Base-by-base conservation (phyloP, 2,888 invertebrate species). In the Phaedon cochleariae region DNA sequence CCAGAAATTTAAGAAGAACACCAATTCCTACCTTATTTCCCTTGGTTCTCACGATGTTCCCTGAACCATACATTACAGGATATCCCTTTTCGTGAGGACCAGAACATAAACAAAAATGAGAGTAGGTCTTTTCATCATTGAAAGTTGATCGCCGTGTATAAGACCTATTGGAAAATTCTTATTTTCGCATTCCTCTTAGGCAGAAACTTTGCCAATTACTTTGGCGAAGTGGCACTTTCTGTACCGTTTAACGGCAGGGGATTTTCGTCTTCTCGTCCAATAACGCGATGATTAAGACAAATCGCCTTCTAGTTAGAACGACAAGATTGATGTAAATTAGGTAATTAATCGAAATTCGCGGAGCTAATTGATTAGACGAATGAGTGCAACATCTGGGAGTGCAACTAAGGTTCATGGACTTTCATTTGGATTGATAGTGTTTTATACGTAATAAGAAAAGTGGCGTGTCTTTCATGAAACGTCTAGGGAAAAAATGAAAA, bases 221-320 rank as follows among this genome's bases (percentile, higher is more conserved):
- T 20, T 31, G 57, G 26, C 37, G 52, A 45, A 62, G 51, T 49
- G 55, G 26, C 57, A 45, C 62, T 62, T 62, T 49, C 57, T 58
- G n/a, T n/a, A 57, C 29, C 37, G 62, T 57, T 22, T 26, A 58
- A 41, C 57, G 62, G 53, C 67, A 68, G 72, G 15, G 41, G 41
- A 41, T 41, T 41, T 41, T 41, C 41, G 41, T 41, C 72, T 73
- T 73, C 72, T 67, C 57, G 65, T 61, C 74, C 72, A 73, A 74
- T 73, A 72, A 71, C 72, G 67, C 64, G 67, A 67, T 75, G 75
- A 77, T 76, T 76, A 76, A 77, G 75, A 77, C 73, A 73, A 74
- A 77, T 74, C 65, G 75, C 68, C 65, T 69, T 66, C 64, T 69
- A 70, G 66, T 69, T 69, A 64, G 46, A 62, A 59, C 45, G 55